phyloP scores from a whole-genome alignment of 2,888 invertebrate genomes.

The Nephrotoma appendiculata region DNA sequence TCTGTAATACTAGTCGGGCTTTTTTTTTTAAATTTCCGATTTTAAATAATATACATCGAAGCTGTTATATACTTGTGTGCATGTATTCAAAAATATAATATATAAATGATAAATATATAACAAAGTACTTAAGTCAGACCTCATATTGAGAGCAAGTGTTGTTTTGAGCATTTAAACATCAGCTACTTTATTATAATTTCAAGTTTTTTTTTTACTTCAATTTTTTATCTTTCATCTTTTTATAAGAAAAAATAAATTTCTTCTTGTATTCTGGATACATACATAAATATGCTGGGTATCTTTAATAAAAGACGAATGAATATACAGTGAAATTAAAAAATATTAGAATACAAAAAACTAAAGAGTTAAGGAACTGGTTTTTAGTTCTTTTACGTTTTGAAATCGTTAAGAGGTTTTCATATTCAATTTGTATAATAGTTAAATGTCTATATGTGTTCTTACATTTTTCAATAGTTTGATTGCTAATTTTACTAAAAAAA shows the following conservation, averaged over 20 bases:
- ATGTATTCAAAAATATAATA: not conserved
- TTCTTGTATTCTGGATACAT: not conserved
- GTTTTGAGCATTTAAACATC: constrained; percentile 4
- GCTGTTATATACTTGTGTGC: not conserved
- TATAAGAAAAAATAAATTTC: not conserved
- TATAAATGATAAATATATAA: not conserved
- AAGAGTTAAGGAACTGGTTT: not conserved
- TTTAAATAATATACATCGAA: not conserved
- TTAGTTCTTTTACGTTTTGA: not conserved
- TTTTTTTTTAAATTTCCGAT: not conserved
- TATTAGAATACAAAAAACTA: not conserved
- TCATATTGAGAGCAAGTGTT: constrained; percentile 4
- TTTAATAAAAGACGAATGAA: not conserved
- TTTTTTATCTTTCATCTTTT: constrained; percentile 4
- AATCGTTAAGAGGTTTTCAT: not conserved
- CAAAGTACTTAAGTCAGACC: constrained; percentile 4
- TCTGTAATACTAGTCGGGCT: not conserved
- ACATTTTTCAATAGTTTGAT: not conserved
- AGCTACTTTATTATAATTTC: constrained; percentile 1
- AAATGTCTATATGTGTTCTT: not conserved
- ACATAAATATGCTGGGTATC: not conserved
- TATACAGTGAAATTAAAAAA: not conserved
- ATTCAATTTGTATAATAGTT: not conserved
- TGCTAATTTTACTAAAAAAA: no score
- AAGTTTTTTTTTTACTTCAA: not conserved